Percentiles rank a stretch among this genome's conserved stretches.
Conservation (phyloP, 2,888 invertebrate species). For the Polyommatus icarus region DNA sequence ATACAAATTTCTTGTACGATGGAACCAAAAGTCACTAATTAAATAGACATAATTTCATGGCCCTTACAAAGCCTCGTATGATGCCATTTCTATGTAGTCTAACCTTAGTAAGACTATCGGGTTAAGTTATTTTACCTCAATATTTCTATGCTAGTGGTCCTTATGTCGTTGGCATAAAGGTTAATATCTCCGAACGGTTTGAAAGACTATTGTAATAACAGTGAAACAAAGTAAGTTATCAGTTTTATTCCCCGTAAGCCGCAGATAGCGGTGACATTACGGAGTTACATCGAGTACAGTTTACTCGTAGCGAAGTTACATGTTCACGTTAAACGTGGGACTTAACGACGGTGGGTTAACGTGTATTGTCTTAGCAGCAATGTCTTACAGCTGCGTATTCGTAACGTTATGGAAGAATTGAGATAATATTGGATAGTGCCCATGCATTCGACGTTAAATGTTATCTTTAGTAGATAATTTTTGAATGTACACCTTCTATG, state of each 20-base stretch:
- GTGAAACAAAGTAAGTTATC: background rate
- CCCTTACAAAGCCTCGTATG: background rate
- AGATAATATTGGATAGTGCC: too few relatives aligned
- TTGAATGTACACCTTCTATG: too few relatives aligned
- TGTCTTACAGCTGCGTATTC: background rate
- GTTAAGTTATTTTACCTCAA: background rate
- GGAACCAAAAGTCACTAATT: too few relatives aligned
- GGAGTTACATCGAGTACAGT: background rate
- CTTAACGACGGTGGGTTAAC: background rate
- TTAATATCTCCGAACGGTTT: background rate
- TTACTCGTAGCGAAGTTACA: constrained; percentile 2
- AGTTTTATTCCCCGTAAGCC: background rate
- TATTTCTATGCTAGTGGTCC: background rate
- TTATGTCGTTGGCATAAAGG: background rate
- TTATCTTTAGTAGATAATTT: too few relatives aligned
- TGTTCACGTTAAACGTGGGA: background rate
- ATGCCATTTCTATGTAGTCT: background rate
- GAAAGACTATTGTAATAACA: background rate
- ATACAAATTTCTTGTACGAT: too few relatives aligned
- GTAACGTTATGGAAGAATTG: background rate
- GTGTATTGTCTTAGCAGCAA: background rate
- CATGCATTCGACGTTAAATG: too few relatives aligned
- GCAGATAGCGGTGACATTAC: background rate
- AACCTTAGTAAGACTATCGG: background rate
- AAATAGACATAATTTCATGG: too few relatives aligned